phyloP scores from a whole-genome alignment of 2,113 vertebrate genomes.

The human region GRCh38 chr7:89749001-89749500 shows the following conservation, averaged over 20 bases:
- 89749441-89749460: not conserved
- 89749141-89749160: not conserved
- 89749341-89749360: not conserved
- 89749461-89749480: not conserved
- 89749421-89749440: not conserved
- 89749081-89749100: not conserved
- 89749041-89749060: not conserved
- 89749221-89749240: not conserved
- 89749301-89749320: not conserved
- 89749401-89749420: not conserved
- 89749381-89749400: not conserved
- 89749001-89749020: not conserved
- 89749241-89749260: not conserved
- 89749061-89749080: not conserved
- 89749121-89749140: not conserved
- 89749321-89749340: not conserved
- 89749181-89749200: not conserved
- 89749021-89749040: not conserved
- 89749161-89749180: not conserved
- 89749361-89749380: not conserved
- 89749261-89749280: not conserved
- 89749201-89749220: not conserved
- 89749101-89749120: conserved; percentile 21
- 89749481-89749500: not conserved
- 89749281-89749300: not conserved